phyloP scores from a whole-genome alignment of 2,888 invertebrate genomes.

The Lissonota sp. region DNA sequence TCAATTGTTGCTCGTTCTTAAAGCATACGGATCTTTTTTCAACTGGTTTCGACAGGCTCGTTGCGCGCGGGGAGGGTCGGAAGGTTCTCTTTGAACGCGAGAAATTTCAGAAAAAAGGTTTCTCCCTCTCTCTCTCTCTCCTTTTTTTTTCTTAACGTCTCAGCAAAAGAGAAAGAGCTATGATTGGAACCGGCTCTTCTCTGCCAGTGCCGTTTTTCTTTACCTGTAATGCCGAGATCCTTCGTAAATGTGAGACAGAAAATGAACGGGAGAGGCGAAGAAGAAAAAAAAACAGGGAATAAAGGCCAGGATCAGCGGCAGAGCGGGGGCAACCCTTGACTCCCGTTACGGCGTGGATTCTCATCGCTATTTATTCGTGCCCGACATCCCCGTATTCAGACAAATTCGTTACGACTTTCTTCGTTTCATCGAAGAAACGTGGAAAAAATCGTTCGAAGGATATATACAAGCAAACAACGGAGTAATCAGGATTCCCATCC shows the following conservation, averaged over 20 bases:
- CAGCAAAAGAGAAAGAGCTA: slow-evolving; percentile 31
- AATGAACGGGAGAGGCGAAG: slow-evolving; percentile 7
- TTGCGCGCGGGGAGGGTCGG: not conserved
- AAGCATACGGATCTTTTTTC: too few relatives aligned
- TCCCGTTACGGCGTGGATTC: slow-evolving; percentile 51
- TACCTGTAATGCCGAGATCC: slow-evolving; percentile 19
- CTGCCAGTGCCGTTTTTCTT: slow-evolving; percentile 1
- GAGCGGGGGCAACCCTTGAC: slow-evolving; percentile 51
- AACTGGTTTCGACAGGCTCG: too few relatives aligned
- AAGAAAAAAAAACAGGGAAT: not conserved
- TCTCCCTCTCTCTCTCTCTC: not conserved
- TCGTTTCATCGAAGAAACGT: slow-evolving; percentile 53
- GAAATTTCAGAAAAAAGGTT: slow-evolving; percentile 48
- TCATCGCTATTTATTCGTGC: slow-evolving; percentile 28
- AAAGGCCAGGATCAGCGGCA: slow-evolving; percentile 22
- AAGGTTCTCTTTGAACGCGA: slow-evolving; percentile 50
- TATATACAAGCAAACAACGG: not conserved
- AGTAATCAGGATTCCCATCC: not conserved
- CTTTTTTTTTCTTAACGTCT: not conserved
- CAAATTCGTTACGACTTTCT: slow-evolving; percentile 71
- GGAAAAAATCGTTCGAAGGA: not conserved
- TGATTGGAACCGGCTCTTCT: slow-evolving; percentile 45
- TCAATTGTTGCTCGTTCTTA: too few relatives aligned
- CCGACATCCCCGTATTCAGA: slow-evolving; percentile 61
- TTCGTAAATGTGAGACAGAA: slow-evolving; percentile 19